Evolutionary conservation across 2,113 vertebrate species (phyloP), one percentile per base, ranked within the genome.

Genomic region (Nannospalax galili): DNA sequence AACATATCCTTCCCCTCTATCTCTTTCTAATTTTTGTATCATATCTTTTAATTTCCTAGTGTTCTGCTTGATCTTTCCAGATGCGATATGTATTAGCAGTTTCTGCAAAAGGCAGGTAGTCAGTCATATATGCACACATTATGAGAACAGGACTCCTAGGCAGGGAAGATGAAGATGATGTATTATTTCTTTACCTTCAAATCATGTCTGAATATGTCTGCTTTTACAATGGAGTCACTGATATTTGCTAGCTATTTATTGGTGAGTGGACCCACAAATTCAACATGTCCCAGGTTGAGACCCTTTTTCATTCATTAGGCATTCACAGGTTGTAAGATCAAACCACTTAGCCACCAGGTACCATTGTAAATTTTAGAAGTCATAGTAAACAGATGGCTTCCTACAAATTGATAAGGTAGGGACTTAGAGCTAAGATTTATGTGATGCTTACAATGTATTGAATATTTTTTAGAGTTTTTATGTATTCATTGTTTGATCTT

Each of bases 21-120:
- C 92, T 88, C 37, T 75, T 82, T 94, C n/a, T 95, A 94, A 89
- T 93, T 97, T 97, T 95, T 56, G 75, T 48, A 89, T 95, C 72
- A 69, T 88, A 84, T 82, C 48, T 93, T 90, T 96, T 92, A 93
- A 96, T 97, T 93, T 84, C 35, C 87, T 78, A 8, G 79, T 78
- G 91, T 91, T 90, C 65, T 95, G 4, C 78, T 94, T 95, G 92
- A 81, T 95, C 32, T 81, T 94, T 92, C 80, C 73, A 96, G 20
- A 82, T 95, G 75, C 62, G 79, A 45, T 88, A 22, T 80, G 80
- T 92, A 37, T 93, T 74, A 84, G 95, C 56, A 86, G 72, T 90
- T 98, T 96, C 77, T 6, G 0, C 70, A 96, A 95, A 94, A 95
- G 80, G 70, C 74, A 65, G 52, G 90, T 60, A 92, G 85, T 87